Conservation (phyloP, 2,888 invertebrate species). For the Amiota minor region DNA sequence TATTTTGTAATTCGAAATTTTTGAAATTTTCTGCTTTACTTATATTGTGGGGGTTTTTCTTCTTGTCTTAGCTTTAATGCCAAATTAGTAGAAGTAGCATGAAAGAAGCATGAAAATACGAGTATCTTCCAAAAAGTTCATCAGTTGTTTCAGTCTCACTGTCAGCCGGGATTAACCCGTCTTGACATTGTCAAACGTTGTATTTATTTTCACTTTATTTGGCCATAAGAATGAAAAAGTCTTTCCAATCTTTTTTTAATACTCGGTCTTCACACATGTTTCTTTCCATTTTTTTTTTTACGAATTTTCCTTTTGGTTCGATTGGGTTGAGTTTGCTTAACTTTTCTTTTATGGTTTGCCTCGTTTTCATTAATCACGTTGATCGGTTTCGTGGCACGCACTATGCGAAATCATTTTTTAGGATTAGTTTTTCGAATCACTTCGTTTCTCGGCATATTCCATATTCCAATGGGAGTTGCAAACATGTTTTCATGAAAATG, state of each 20-base stretch:
- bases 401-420: constrained; percentile 65
- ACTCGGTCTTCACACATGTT: background rate
- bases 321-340: constrained; percentile 22
- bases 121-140: background rate
- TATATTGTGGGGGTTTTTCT: background rate
- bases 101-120: background rate
- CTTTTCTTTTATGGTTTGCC: background rate
- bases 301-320: constrained; percentile 11
- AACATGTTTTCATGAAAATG: constrained; percentile 21
- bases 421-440: constrained; percentile 55
- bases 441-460: background rate
- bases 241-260: constrained; percentile 7
- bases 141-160: constrained; percentile 11
- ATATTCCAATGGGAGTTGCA: constrained; percentile 31
- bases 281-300: constrained; percentile 6
- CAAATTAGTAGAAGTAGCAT: constrained; percentile 33
- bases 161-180: constrained; percentile 9
- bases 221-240: constrained; percentile 4
- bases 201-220: constrained; percentile 14
- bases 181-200: constrained; percentile 15
- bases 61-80: constrained; percentile 24
- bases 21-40: background rate
- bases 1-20: background rate
- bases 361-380: constrained; percentile 64
- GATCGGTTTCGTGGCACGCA: constrained; percentile 68